A percentile compares a stretch with the other conserved stretches of the same genome.
These are phyloP conservation scores for Myotis daubentonii DNA, from an alignment of 2,797 vertebrate species.

Conservation along the genomic window DNA sequence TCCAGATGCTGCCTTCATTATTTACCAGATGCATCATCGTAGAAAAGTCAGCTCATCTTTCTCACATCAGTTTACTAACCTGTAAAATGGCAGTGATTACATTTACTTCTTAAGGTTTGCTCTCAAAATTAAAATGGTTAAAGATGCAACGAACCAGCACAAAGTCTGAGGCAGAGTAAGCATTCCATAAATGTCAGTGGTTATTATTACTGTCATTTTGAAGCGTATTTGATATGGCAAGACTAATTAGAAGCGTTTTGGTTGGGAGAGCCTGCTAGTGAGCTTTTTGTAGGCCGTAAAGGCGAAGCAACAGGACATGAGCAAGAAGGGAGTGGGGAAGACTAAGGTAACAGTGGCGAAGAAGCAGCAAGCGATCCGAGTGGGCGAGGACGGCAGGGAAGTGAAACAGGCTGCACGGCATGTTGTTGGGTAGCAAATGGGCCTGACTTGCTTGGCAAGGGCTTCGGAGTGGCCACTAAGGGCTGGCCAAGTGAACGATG, in stretches of 20 bases:
- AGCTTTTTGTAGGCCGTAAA: background rate
- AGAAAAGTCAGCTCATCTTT: background rate
- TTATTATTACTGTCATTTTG: background rate
- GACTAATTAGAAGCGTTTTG: background rate
- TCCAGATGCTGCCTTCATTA: background rate
- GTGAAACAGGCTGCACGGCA: background rate
- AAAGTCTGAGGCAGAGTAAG: background rate
- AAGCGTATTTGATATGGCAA: background rate
- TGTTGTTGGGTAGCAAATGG: background rate
- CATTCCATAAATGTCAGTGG: background rate
- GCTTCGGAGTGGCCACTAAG: background rate
- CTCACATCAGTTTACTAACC: background rate
- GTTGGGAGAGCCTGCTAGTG: background rate
- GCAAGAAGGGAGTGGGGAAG: background rate
- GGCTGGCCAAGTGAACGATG: background rate
- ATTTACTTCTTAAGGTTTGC: background rate
- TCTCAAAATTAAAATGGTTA: constrained; percentile 20
- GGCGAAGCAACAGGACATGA: background rate
- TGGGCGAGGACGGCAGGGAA: background rate
- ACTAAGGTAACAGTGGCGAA: background rate
- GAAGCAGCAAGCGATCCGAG: background rate
- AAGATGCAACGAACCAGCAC: background rate
- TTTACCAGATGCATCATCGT: background rate
- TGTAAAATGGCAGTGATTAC: background rate
- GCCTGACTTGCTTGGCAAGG: background rate